Percentiles rank a stretch among this genome's conserved stretches.
phyloP scores from a whole-genome alignment of 2,888 invertebrate genomes.

The Amaurobius ferox region DNA sequence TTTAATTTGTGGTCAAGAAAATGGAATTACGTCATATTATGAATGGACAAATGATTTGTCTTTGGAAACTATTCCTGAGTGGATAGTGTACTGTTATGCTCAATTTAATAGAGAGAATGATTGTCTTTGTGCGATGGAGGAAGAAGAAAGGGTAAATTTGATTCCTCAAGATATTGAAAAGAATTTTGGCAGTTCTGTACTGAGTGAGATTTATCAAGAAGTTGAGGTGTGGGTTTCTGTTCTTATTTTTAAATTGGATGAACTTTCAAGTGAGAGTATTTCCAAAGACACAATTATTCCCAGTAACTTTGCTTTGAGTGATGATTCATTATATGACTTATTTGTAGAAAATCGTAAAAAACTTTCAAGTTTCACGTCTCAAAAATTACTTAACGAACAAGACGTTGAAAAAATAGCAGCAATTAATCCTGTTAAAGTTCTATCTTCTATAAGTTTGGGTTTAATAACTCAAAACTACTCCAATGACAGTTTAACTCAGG shows the following conservation, averaged over 20 bases:
- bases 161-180: background rate
- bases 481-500: background rate
- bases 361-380: background rate
- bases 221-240: background rate
- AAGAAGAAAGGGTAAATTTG: background rate
- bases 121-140: background rate
- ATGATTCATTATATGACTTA: background rate
- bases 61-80: conserved; percentile 1
- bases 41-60: background rate
- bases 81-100: conserved; percentile 1
- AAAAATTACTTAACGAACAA: background rate
- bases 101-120: conserved; percentile 18
- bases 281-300: background rate
- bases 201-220: background rate
- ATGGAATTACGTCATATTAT: conserved; percentile 10
- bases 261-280: background rate
- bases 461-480: conserved; percentile 2
- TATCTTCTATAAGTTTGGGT: background rate
- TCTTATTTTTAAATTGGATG: conserved; percentile 11
- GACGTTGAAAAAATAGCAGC: background rate
- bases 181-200: too few species aligned
- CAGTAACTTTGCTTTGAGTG: background rate
- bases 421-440: background rate
- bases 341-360: background rate
- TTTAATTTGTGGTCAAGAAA: conserved; percentile 11